These are phyloP conservation scores for Haemorhous mexicanus DNA, from an alignment of 2,113 vertebrate genomes.

Conservation along the genomic window DNA sequence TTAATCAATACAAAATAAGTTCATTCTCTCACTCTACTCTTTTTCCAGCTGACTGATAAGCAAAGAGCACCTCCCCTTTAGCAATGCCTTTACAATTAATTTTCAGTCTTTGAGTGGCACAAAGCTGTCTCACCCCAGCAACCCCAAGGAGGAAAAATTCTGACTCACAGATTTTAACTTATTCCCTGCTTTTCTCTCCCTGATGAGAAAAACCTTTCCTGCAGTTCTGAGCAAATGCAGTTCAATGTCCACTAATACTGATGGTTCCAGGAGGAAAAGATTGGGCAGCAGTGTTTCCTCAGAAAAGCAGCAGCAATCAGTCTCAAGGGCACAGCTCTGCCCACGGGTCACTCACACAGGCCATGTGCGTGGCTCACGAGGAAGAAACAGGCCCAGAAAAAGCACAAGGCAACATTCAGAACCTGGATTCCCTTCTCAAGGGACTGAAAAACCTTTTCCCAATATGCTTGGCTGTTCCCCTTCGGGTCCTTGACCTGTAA, in stretches of 20 bases:
- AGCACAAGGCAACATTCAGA: neutral
- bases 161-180: neutral
- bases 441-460: neutral
- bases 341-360: neutral
- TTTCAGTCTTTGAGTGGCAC: neutral
- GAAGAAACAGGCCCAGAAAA: neutral
- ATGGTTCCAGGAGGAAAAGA: neutral
- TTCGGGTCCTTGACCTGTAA: neutral
- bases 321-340: neutral
- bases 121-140: neutral
- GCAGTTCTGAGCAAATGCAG: neutral
- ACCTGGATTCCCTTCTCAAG: neutral
- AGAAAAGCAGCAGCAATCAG: neutral
- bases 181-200: neutral
- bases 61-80: neutral
- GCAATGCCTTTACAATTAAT: neutral
- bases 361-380: neutral
- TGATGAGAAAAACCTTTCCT: neutral
- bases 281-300: neutral
- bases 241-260: neutral
- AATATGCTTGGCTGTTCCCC: neutral
- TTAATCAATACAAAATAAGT: neutral
- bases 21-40: neutral
- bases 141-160: neutral
- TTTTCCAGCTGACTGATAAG: neutral